These are phyloP conservation scores for Saccopteryx leptura DNA, from an alignment of 2,113 vertebrate species.

Conservation along the genomic window DNA sequence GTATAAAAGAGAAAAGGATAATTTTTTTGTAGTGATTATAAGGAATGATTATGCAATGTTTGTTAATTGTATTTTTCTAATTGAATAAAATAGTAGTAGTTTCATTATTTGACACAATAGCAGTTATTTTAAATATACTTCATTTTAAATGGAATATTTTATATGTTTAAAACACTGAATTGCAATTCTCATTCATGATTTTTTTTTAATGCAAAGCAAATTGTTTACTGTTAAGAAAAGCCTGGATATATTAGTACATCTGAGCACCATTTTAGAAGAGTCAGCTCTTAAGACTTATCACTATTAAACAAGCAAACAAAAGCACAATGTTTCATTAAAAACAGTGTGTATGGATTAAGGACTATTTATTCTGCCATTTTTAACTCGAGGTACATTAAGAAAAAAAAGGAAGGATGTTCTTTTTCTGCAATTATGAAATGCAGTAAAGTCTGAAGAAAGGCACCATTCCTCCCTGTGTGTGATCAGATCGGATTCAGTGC, in stretches of 20 bases:
- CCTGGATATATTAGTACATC: conserved; percentile 26
- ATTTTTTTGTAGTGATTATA: conserved; percentile 63
- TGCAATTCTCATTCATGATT: conserved; percentile 41
- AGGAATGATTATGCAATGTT: conserved; percentile 53
- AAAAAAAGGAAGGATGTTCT: background rate
- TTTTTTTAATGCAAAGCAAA: conserved; percentile 67
- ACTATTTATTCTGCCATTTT: background rate
- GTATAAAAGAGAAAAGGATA: conserved; percentile 64
- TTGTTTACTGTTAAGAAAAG: conserved; percentile 65
- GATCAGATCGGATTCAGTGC: background rate
- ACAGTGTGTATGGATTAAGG: background rate
- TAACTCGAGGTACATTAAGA: background rate
- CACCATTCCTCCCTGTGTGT: background rate
- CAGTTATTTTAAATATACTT: conserved; percentile 55
- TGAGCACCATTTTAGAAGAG: conserved; percentile 56
- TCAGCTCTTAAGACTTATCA: conserved; percentile 40
- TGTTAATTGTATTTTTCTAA: conserved; percentile 72
- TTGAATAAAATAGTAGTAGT: conserved; percentile 58
- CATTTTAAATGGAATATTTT: conserved; percentile 74
- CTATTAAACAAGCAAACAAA: conserved; percentile 46
- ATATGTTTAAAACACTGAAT: conserved; percentile 66
- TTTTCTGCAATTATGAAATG: conserved; percentile 64
- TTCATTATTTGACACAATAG: conserved; percentile 65
- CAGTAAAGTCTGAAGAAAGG: conserved; percentile 70
- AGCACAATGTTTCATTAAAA: conserved; percentile 42